Evolutionary conservation across 2,797 vertebrate genomes (phyloP).

Genomic region (Luscinia luscinia): DNA sequence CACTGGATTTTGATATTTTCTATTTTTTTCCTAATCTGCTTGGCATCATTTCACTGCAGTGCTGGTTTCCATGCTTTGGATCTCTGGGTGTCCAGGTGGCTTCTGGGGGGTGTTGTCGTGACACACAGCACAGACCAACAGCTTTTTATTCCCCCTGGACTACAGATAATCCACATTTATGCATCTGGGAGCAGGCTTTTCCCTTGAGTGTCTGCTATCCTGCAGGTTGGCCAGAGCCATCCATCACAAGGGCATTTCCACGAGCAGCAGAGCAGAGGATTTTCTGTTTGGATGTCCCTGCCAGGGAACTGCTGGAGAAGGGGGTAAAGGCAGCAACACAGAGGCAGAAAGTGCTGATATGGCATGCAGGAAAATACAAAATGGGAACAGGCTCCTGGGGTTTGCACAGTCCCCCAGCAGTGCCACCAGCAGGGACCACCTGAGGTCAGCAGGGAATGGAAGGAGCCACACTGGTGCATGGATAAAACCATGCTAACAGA

Average conservation of each 20-base stretch:
- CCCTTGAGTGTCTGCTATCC: neutral
- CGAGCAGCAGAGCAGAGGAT: accelerated
- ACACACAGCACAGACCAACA: neutral
- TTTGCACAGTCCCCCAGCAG: neutral
- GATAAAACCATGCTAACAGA: neutral
- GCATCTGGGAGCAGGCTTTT: neutral
- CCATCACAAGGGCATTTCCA: neutral
- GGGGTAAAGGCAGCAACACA: neutral
- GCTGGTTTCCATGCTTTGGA: neutral
- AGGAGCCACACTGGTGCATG: accelerated
- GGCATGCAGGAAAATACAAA: accelerated
- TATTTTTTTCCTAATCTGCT: neutral
- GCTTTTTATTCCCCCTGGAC: neutral
- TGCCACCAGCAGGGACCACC: neutral
- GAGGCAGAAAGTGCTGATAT: neutral
- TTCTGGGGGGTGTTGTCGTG: neutral
- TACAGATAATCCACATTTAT: neutral
- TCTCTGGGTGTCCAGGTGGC: neutral
- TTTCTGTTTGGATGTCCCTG: neutral
- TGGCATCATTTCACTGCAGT: neutral
- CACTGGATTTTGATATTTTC: neutral
- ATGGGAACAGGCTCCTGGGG: neutral
- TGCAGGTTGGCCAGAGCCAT: neutral
- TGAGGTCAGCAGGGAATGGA: neutral
- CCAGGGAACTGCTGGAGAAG: neutral